phyloP scores from a whole-genome alignment of 2,888 invertebrate genomes.

The Margaritifera margaritifera region DNA sequence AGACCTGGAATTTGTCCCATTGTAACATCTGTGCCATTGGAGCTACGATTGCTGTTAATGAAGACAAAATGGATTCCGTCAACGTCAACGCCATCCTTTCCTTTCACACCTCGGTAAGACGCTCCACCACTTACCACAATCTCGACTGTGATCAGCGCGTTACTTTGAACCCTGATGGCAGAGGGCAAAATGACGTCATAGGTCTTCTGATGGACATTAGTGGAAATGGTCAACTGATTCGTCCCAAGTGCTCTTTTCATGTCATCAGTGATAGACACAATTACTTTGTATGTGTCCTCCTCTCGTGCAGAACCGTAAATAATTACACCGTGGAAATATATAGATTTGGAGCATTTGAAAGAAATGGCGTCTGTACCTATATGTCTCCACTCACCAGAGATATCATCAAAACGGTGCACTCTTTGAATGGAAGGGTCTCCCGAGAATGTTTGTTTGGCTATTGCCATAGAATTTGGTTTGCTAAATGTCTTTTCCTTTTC shows the following conservation, averaged over 20 bases:
- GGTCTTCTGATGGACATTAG: conserved; percentile 7
- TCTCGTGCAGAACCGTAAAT: conserved; percentile 25
- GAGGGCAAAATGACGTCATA: conserved; percentile 25
- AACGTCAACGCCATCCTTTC: conserved; percentile 6
- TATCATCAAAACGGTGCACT: conserved; percentile 23
- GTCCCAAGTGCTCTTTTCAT: not conserved
- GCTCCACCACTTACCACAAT: conserved; percentile 18
- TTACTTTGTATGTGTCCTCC: conserved; percentile 11
- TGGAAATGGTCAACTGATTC: too few species aligned
- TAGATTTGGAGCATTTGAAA: conserved; percentile 23
- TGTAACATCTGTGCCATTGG: conserved; percentile 31
- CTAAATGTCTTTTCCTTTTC: too few species aligned
- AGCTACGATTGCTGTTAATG: conserved; percentile 29
- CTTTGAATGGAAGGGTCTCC: not conserved
- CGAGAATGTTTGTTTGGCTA: too few species aligned
- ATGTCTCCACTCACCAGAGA: conserved; percentile 21
- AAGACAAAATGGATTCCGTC: conserved; percentile 30
- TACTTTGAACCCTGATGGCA: conserved; percentile 12
- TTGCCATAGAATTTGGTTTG: too few species aligned
- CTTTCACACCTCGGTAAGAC: conserved; percentile 22
- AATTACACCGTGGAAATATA: conserved; percentile 23
- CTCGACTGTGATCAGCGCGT: conserved; percentile 18
- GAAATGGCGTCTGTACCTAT: conserved; percentile 30
- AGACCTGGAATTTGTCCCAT: conserved; percentile 34
- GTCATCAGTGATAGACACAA: conserved; percentile 18